Percentiles rank a stretch among this genome's conserved stretches.
Conservation (phyloP, 2,797 vertebrate genomes). For the Chelidonichthys spinosus region DNA sequence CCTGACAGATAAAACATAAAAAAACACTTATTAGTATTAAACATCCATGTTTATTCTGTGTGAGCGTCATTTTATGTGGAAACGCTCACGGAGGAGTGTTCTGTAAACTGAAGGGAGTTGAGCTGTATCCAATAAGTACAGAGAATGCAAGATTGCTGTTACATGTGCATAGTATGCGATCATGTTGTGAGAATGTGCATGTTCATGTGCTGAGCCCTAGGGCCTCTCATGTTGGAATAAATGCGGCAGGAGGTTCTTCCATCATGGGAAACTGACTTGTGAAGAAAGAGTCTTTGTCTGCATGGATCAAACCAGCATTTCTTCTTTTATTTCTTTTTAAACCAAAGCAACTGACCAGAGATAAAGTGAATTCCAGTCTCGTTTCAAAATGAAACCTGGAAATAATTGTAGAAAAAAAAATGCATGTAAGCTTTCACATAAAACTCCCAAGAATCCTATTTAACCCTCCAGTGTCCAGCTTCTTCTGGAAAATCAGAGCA, state of each 20-base stretch:
- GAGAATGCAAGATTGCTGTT: constrained; percentile 28
- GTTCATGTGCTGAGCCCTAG: constrained; percentile 22
- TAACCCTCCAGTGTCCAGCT: constrained; percentile 15
- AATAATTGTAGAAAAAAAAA: neutral
- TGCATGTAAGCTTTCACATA: neutral
- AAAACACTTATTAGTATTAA: constrained; percentile 14
- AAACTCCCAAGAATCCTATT: neutral
- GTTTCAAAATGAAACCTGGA: constrained; percentile 6
- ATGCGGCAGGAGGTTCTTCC: constrained; percentile 12
- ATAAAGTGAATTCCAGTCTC: neutral
- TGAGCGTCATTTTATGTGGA: constrained; percentile 10
- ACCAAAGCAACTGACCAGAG: neutral
- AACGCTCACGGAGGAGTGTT: neutral
- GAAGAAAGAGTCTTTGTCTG: constrained; percentile 9
- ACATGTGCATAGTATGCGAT: constrained; percentile 44
- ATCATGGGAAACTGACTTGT: constrained; percentile 8
- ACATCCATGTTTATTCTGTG: neutral
- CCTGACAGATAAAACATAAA: constrained; percentile 80
- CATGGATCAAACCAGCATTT: constrained; percentile 5
- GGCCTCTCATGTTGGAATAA: constrained; percentile 28
- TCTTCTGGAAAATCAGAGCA: constrained; percentile 5
- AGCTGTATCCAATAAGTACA: constrained; percentile 41
- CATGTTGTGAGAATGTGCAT: constrained; percentile 18
- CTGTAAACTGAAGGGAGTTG: constrained; percentile 24
- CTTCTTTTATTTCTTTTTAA: neutral